phyloP scores from a whole-genome alignment of 2,888 invertebrate genomes.

The Aspidapion aeneum region DNA sequence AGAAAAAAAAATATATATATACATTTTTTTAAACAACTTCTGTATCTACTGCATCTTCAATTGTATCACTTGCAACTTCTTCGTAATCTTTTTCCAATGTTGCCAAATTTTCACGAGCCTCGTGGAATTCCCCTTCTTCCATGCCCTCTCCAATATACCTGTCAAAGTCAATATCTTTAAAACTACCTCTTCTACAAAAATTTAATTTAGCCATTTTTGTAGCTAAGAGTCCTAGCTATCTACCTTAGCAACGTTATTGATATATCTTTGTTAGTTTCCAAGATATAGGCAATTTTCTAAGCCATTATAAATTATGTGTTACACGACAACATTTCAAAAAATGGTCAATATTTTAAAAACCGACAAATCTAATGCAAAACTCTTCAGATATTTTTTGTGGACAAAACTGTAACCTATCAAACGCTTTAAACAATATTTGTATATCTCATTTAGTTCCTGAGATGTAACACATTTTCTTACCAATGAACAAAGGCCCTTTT shows the following conservation, averaged over 20 bases:
- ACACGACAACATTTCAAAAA: no score
- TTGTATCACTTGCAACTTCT: slow-evolving; percentile 65
- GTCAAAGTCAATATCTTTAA: background rate
- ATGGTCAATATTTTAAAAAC: no score
- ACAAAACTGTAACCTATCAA: no score
- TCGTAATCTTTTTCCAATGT: slow-evolving; percentile 71
- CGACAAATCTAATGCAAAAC: no score
- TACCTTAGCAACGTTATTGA: no score
- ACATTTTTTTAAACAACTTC: slow-evolving; percentile 5
- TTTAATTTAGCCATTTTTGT: no score
- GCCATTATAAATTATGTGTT: no score
- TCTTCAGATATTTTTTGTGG: no score
- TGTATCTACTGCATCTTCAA: slow-evolving; percentile 23
- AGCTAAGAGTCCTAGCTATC: no score
- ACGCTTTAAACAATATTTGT: background rate
- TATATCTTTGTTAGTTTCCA: no score
- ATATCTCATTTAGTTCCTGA: background rate
- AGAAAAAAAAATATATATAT: no score
- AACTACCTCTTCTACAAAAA: background rate
- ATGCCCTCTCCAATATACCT: slow-evolving; percentile 63
- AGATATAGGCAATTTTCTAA: no score
- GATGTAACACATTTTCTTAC: slow-evolving; percentile 48
- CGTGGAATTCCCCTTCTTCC: slow-evolving; percentile 81
- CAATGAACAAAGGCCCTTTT: slow-evolving; percentile 95
- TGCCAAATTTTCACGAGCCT: slow-evolving; percentile 75